Evolutionary conservation across 1,140 invertebrate genomes (phyloP).

Genomic region (Dinoponera quadriceps): DNA sequence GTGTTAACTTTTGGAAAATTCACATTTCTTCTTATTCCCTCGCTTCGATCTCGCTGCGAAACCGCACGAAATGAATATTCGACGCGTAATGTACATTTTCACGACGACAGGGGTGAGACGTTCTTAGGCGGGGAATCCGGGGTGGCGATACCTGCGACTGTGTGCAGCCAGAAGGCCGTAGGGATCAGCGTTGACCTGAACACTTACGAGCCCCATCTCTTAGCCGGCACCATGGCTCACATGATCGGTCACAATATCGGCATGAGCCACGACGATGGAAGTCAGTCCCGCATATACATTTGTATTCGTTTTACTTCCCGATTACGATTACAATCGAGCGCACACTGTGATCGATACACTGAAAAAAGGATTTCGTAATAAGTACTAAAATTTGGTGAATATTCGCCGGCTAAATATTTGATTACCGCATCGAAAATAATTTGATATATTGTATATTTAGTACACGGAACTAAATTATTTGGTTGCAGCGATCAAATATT

Average conservation of each 20-base stretch:
- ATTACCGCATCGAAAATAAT: too few relatives aligned
- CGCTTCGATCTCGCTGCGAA: too few relatives aligned
- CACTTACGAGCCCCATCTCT: conserved; percentile 96
- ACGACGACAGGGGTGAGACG: conserved; percentile 90
- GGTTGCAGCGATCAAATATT: too few relatives aligned
- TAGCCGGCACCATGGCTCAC: conserved; percentile 97
- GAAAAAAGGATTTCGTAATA: too few relatives aligned
- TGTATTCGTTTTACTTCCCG: background rate
- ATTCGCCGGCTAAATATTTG: too few relatives aligned
- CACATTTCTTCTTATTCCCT: too few relatives aligned
- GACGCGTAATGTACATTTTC: background rate
- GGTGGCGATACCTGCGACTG: conserved; percentile 95
- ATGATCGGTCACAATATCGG: conserved; percentile 99
- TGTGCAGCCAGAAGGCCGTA: conserved; percentile 95
- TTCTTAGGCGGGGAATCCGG: conserved; percentile 95
- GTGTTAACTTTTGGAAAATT: too few relatives aligned
- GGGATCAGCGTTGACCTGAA: conserved; percentile 97
- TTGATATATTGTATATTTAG: too few relatives aligned
- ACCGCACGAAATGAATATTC: background rate
- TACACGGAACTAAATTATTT: too few relatives aligned
- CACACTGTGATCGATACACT: too few relatives aligned
- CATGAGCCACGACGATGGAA: conserved; percentile 96
- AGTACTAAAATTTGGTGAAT: too few relatives aligned
- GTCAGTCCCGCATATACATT: conserved; percentile 85
- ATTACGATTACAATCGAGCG: background rate